These are phyloP conservation scores for Hirudinaria manillensis DNA, from an alignment of 2,888 invertebrate genomes.

Conservation along the genomic window DNA sequence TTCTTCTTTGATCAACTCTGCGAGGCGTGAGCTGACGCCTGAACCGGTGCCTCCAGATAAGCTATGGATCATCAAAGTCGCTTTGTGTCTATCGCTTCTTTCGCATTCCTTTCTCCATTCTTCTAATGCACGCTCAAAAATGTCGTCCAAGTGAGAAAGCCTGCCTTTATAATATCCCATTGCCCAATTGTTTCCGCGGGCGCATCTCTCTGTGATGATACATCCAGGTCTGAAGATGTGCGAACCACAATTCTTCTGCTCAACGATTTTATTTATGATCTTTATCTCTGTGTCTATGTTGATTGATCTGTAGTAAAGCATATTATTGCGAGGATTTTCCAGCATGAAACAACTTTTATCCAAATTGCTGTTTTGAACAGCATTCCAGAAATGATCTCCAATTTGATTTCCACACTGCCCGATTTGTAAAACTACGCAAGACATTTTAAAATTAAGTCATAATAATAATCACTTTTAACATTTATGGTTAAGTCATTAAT, in stretches of 20 bases:
- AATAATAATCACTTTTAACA: too few species aligned
- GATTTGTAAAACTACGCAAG: conserved; percentile 48
- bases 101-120: conserved; percentile 48
- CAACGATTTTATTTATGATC: conserved; percentile 37
- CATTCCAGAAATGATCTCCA: conserved; percentile 43
- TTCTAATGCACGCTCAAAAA: conserved; percentile 17
- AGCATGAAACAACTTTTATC: not conserved
- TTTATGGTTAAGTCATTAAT: too few species aligned
- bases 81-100: conserved; percentile 42
- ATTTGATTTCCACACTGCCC: conserved; percentile 54
- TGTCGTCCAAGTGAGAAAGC: conserved; percentile 12
- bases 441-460: conserved; percentile 41
- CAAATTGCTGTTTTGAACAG: conserved; percentile 5
- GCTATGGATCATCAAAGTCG: conserved; percentile 49
- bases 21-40: conserved; percentile 49
- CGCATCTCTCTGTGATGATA: conserved; percentile 45
- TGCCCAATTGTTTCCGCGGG: conserved; percentile 51
- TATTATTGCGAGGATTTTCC: not conserved
- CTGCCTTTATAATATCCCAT: conserved; percentile 42
- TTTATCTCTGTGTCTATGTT: conserved; percentile 51
- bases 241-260: not conserved
- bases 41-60: conserved; percentile 53
- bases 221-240: conserved; percentile 43
- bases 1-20: conserved; percentile 46
- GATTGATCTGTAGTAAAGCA: conserved; percentile 41